Evolutionary conservation across 2,888 invertebrate genomes (phyloP), one percentile per base, ranked within the genome.

Genomic region (Keiferia lycopersicella): DNA sequence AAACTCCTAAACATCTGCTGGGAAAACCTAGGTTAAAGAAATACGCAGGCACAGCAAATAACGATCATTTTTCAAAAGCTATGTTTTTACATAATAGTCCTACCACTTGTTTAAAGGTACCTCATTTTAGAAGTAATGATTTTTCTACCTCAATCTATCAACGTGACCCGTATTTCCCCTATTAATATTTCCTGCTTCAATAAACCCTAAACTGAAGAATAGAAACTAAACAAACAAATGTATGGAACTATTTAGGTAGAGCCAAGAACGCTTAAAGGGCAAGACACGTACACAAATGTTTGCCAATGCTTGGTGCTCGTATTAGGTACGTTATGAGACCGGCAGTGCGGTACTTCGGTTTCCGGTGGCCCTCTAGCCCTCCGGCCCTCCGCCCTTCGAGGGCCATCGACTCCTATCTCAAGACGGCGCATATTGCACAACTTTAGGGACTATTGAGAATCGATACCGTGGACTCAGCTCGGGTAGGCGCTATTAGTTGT

Each of bases 271-370:
- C 50, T 81, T 48, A 66, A 60, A 65, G 73, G 79, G 76, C 77
- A 72, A 76, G 81, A 84, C 88, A 88, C 88, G 89, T 87, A 81
- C 83, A 77, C 81, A 83, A 86, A 87, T 87, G 85, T 88, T 89
- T 85, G 81, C 81, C 74, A 22, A 60, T 22, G 11, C n/a, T 45
- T 16, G 60, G 41, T 6, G n/a, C n/a, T 12, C 26, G 30, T 22
- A 20, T 18, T 10, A 20, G 16, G 50, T 18, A 50, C 12, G 8
- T 2, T 38, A 50, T 62, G 50, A n/a, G 11, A 51, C 61, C 82
- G 80, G 81, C 77, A 80, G 79, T 77, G 75, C 26, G 30, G 56
- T 30, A 56, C n/a, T 56, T 56, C 30, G 56, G 30, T 82, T 84
- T 85, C 84, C 84, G 84, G 80, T 77, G 72, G 71, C 74, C 74